Base-by-base conservation (phyloP, 2,113 vertebrate genomes). In the Argyrosomus japonicus region DNA sequence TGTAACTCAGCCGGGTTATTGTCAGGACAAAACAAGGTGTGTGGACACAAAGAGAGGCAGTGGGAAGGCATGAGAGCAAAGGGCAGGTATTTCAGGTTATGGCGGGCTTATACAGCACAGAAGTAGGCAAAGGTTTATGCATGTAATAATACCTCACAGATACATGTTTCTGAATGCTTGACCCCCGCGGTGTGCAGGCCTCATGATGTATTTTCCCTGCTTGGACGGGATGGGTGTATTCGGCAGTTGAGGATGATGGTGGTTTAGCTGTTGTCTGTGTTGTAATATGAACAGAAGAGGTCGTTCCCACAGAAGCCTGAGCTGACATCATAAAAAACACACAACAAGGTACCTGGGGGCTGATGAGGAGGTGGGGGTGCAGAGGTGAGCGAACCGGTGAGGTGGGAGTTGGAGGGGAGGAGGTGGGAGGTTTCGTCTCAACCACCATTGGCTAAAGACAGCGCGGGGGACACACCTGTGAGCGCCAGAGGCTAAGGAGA, bases 381-480 rank as follows among this genome's bases (percentile, higher is more conserved):
- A 71, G 79, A 84, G 85, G 88, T 88, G 82, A 93, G 86, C 72
- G 47, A 89, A 87, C 85, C 48, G 77, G 87, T 74, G 87, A 76
- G 82, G 77, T 78, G 84, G 86, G 83, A 76, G 76, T 43, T 0
- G 6, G 19, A 43, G 77, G 83, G 48, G 17, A 9, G 72, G 77
- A 45, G 84, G 70, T 40, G 76, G 65, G 76, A 18, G 81, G 77
- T n/a, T 83, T 91, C 72, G 60, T 87, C 89, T 89, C 82, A 57
- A 77, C 47, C 74, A 23, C 75, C 87, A 90, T 90, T 69, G 91
- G 95, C 96, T 95, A 92, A 95, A 96, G 94, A 88, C 89, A 68
- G 87, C 75, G 86, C 67, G 69, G 47, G 87, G 94, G 97, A 97
- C 97, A 98, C 97, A 99, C 98, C 98, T 99, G 98, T 89, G 82